Conservation (phyloP, 2,113 vertebrate genomes). For the Calonectris borealis region DNA sequence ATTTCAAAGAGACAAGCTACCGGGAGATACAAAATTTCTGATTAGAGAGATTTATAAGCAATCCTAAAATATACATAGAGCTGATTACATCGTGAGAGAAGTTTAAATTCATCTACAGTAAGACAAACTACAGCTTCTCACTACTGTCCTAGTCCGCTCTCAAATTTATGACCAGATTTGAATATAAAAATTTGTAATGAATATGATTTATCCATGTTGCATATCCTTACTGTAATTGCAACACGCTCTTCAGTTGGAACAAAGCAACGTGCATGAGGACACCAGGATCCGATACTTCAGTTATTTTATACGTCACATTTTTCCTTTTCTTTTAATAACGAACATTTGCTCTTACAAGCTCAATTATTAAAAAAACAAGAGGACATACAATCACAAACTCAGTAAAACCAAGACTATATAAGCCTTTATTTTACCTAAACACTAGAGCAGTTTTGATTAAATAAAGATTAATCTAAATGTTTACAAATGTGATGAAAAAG, state of each 20-base stretch:
- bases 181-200: not conserved
- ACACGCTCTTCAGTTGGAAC: not conserved
- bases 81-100: slow-evolving; percentile 7
- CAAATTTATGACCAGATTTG: not conserved
- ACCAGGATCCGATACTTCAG: not conserved
- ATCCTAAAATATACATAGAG: slow-evolving; percentile 47
- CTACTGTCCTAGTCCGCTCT: not conserved
- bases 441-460: not conserved
- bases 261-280: not conserved
- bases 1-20: slow-evolving; percentile 36
- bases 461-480: not conserved
- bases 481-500: not conserved
- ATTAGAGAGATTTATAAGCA: slow-evolving; percentile 52
- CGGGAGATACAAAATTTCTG: not conserved
- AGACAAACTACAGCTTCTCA: not conserved
- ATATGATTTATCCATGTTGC: not conserved
- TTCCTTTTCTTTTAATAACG: not conserved
- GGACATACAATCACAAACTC: not conserved
- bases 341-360: not conserved
- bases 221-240: not conserved
- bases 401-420: not conserved
- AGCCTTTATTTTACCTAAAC: not conserved
- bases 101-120: not conserved
- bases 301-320: fast-evolving
- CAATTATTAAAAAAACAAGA: not conserved